Percentiles rank a stretch among this genome's conserved stretches.
Evolutionary conservation across 2,888 invertebrate genomes (phyloP).

Genomic region (Prionchulus punctatus): DNA sequence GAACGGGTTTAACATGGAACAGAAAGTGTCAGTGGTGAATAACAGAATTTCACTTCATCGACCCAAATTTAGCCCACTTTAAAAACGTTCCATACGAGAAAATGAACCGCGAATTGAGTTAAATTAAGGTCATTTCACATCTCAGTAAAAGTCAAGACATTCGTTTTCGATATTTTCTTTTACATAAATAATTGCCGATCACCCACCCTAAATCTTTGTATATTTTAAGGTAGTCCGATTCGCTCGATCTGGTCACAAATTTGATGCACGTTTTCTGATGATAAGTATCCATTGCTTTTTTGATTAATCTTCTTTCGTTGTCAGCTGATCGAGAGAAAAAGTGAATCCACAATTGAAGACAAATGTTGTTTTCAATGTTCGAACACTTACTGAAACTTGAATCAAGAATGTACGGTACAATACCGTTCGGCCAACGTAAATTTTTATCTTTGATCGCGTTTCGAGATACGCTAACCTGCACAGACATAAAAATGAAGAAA

Average conservation of each 20-base stretch:
- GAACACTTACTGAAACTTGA: not conserved
- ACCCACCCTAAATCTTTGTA: constrained; percentile 30
- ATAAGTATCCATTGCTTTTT: constrained; percentile 24
- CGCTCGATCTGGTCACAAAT: constrained; percentile 27
- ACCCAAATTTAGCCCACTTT: no score
- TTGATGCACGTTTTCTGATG: constrained; percentile 31
- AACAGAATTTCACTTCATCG: not conserved
- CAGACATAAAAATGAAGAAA: not conserved
- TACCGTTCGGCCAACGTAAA: constrained; percentile 5
- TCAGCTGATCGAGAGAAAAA: no score
- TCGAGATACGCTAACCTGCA: not conserved
- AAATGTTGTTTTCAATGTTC: not conserved
- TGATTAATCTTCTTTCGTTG: constrained; percentile 22
- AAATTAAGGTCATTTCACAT: no score
- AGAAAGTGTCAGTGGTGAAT: no score
- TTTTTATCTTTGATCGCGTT: constrained; percentile 5
- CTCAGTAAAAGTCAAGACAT: no score
- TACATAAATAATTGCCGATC: constrained; percentile 5
- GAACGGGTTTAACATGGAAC: no score
- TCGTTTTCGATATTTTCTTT: no score
- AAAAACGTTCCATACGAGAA: no score
- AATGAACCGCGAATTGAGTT: no score
- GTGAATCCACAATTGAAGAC: not conserved
- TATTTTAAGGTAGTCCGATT: constrained; percentile 31
- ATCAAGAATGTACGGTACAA: constrained; percentile 1